Evolutionary conservation across 53 echinoderm and acorn worm genomes (phyloP).

Genomic region (Temnopleurus reevesii): DNA sequence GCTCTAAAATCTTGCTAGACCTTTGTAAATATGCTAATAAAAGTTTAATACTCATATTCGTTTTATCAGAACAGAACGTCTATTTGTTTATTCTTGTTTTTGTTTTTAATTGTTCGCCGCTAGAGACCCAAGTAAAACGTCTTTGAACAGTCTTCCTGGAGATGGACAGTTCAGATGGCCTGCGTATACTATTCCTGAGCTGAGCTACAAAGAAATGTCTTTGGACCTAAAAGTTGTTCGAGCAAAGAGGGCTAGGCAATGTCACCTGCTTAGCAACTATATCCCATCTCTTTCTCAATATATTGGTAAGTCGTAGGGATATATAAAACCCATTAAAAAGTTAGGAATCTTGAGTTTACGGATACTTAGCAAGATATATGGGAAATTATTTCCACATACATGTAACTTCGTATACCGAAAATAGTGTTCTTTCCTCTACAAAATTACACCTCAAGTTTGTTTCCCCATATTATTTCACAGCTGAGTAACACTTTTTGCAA

Average conservation of each 20-base stretch:
- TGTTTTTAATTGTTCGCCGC: background rate
- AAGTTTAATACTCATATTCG: too few species aligned
- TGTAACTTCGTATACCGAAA: too few species aligned
- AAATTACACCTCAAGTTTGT: too few species aligned
- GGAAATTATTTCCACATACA: too few species aligned
- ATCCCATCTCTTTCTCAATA: slow-evolving; percentile 29
- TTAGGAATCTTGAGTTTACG: too few species aligned
- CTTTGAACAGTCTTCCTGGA: background rate
- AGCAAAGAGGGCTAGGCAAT: slow-evolving; percentile 66
- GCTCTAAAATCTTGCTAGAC: too few species aligned
- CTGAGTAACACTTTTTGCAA: too few species aligned
- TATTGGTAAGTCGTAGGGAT: background rate
- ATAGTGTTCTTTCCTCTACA: too few species aligned
- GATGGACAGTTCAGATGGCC: slow-evolving; percentile 58
- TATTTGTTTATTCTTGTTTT: background rate
- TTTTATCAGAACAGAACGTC: background rate
- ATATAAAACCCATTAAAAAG: too few species aligned
- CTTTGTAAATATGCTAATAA: too few species aligned
- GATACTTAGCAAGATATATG: too few species aligned
- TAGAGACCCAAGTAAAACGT: slow-evolving; percentile 66
- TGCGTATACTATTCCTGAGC: slow-evolving; percentile 60
- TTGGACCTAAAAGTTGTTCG: slow-evolving; percentile 37
- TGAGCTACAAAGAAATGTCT: slow-evolving; percentile 67
- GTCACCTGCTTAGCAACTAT: slow-evolving; percentile 70
- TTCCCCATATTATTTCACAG: too few species aligned